phyloP scores from a whole-genome alignment of 2,888 invertebrate species.

The Lissonota sp. region DNA sequence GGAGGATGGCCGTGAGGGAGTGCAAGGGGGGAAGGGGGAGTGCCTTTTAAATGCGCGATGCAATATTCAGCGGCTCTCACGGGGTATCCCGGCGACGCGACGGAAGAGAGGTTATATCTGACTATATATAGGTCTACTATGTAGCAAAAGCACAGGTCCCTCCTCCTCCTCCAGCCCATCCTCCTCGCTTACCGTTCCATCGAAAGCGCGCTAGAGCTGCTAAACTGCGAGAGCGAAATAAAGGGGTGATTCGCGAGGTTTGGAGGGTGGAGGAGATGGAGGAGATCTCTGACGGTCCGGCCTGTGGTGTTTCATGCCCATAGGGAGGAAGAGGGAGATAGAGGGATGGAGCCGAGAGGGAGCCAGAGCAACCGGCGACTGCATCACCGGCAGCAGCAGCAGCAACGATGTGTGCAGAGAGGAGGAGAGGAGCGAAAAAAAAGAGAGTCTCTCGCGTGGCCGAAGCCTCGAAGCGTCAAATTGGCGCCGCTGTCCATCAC shows the following conservation, averaged over 20 bases:
- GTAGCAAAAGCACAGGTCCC: slow-evolving; percentile 32
- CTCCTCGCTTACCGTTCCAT: slow-evolving; percentile 1
- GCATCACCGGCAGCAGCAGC: slow-evolving; percentile 59
- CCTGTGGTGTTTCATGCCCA: slow-evolving; percentile 46
- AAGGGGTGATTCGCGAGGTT: slow-evolving; percentile 54
- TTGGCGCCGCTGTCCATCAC: slow-evolving; percentile 84
- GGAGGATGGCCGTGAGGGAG: too few species aligned
- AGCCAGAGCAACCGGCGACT: slow-evolving; percentile 59
- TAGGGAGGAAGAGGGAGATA: slow-evolving; percentile 56
- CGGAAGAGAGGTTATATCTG: slow-evolving; percentile 56
- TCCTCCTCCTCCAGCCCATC: slow-evolving; percentile 46
- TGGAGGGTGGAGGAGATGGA: slow-evolving; percentile 13
- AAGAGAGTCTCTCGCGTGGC: slow-evolving; percentile 76
- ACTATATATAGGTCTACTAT: slow-evolving; percentile 1
- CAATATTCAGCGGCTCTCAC: slow-evolving; percentile 82
- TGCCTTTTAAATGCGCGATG: slow-evolving; percentile 82
- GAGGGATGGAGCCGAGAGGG: slow-evolving; percentile 65
- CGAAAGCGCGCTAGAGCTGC: slow-evolving; percentile 59
- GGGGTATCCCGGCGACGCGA: slow-evolving; percentile 65
- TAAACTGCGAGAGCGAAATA: slow-evolving; percentile 65
- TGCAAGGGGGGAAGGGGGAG: slow-evolving; percentile 35
- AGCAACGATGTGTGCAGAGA: slow-evolving; percentile 51
- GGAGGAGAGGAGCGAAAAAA: slow-evolving; percentile 58
- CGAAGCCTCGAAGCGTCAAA: slow-evolving; percentile 82
- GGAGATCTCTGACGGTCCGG: slow-evolving; percentile 45